Evolutionary conservation across 2,113 vertebrate species (phyloP), one percentile per base, ranked within the genome.

Genomic region (Tychaedon coryphoeus): DNA sequence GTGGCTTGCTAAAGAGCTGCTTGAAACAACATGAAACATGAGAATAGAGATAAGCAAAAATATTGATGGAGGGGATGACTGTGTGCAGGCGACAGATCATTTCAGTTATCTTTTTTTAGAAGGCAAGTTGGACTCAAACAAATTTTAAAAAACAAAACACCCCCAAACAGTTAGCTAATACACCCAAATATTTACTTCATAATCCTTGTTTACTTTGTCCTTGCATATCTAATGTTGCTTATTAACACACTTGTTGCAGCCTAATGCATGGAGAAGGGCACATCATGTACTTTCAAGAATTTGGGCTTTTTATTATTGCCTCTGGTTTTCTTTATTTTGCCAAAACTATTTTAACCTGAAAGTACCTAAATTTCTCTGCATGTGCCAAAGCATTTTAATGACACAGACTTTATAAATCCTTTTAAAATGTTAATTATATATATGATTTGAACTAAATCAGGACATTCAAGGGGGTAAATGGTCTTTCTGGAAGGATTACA

Each of bases 31-130:
- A 84, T 89, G 54, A 88, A 97, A 89, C 82, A 54, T 50, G 93
- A 71, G 26, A 84, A 64, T 58, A 92, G 62, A 95, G 91, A 95
- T 96, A 96, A 97, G 88, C 61, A 96, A 80, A 93, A 86, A 57
- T 80, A 92, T 58, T 92, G 92, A 86, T 83, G 90, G 88, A 87
- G n/a, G 74, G 90, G 88, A 93, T 5, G 33, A 66, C 71, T 76
- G 66, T 82, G 50, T 54, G 71, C 88, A 94, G 88, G 71, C 92
- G 88, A 80, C 75, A 73, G 74, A 93, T 47, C 24, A 28, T 77
- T 90, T 86, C 79, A 66, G 75, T 90, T 93, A 88, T 80, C 90
- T 92, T 73, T 69, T 80, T 88, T 73, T 86, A 90, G 88, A 95
- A 93, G 78, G 78, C 47, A 3, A 76, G 15, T 43, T 93, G 71